These are phyloP conservation scores for Gadopsis marmoratus DNA, from an alignment of 2,797 vertebrate genomes.

Conservation along the genomic window DNA sequence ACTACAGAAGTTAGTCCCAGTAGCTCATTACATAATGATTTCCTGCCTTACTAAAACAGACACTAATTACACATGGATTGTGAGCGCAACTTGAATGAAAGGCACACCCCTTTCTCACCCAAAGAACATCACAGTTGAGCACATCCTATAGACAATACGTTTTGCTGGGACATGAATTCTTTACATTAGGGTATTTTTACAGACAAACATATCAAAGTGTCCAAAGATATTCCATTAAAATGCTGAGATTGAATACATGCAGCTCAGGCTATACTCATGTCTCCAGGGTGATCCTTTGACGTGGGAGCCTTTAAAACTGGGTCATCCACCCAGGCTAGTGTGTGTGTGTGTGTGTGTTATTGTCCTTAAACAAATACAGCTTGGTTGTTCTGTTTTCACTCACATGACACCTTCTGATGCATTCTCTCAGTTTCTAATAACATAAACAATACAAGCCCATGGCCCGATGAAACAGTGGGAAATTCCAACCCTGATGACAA, in stretches of 20 bases:
- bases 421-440: conserved; percentile 50
- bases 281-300: conserved; percentile 24
- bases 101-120: not conserved
- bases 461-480: conserved; percentile 36
- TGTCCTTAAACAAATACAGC: conserved; percentile 56
- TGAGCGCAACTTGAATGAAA: not conserved
- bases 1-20: not conserved
- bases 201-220: not conserved
- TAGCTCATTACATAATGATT: not conserved
- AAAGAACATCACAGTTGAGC: not conserved
- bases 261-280: not conserved
- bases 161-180: not conserved
- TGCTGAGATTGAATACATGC: not conserved
- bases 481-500: conserved; percentile 49
- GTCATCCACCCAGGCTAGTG: conserved; percentile 38
- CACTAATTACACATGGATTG: not conserved
- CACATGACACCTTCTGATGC: conserved; percentile 46
- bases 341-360: conserved; percentile 34
- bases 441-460: conserved; percentile 42
- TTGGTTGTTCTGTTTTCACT: conserved; percentile 56
- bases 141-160: not conserved
- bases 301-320: conserved; percentile 51
- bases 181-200: not conserved
- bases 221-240: conserved; percentile 11
- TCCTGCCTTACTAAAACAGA: conserved; percentile 5